phyloP scores from a whole-genome alignment of 1,140 invertebrate genomes.

The Nilaparvata lugens region DNA sequence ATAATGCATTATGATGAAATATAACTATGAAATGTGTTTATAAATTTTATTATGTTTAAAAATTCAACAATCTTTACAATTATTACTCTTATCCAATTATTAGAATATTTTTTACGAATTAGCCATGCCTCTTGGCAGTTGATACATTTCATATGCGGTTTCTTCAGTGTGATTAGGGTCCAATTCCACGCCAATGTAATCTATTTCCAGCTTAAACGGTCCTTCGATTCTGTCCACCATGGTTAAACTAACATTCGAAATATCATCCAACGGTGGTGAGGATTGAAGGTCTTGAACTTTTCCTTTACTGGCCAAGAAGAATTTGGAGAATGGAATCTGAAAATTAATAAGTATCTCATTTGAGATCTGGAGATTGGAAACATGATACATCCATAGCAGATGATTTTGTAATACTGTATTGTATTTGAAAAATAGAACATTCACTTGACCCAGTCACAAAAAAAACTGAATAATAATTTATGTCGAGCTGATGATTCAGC shows the following conservation, averaged over 20 bases:
- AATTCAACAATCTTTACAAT: too few species aligned
- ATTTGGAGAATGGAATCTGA: slow-evolving; percentile 93
- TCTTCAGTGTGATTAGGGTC: slow-evolving; percentile 69
- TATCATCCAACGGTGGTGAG: slow-evolving; percentile 43
- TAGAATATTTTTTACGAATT: background rate
- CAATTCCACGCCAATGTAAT: slow-evolving; percentile 76
- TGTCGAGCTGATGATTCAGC: too few species aligned
- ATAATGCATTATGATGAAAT: too few species aligned
- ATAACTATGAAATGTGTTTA: too few species aligned
- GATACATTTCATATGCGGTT: slow-evolving; percentile 87
- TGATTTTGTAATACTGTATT: too few species aligned
- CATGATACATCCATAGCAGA: too few species aligned
- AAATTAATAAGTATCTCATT: slow-evolving; percentile 27
- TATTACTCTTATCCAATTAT: too few species aligned
- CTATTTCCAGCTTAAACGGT: slow-evolving; percentile 84
- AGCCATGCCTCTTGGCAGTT: slow-evolving; percentile 27
- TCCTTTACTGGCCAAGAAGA: slow-evolving; percentile 73
- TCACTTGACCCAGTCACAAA: too few species aligned
- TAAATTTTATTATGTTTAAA: too few species aligned
- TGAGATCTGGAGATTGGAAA: too few species aligned
- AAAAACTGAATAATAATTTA: too few species aligned
- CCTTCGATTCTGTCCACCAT: slow-evolving; percentile 65
- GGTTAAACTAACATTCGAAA: slow-evolving; percentile 73
- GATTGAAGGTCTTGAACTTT: slow-evolving; percentile 75
- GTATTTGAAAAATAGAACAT: too few species aligned